Evolutionary conservation across 2,888 invertebrate species (phyloP), one percentile per base, ranked within the genome.

Genomic region (Diachrysia chrysitis): DNA sequence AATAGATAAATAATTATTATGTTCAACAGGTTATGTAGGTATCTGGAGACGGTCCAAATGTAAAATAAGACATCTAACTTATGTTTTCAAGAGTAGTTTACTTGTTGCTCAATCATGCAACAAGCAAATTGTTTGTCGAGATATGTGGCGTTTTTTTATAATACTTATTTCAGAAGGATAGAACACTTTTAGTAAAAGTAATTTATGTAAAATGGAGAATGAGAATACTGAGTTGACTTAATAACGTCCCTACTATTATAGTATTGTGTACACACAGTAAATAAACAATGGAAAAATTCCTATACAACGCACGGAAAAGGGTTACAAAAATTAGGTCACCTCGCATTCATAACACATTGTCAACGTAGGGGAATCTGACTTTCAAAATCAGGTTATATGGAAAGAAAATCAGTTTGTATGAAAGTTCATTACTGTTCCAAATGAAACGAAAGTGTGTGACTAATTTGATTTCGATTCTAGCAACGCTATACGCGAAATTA

Each of bases 381-480:
- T 32, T 25, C 48, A 10, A 51, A 51, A 12, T 48, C 14, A 21
- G 14, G 21, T 12, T 12, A 46, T 21, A 51, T 51, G 25, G 10
- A 7, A 32, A 48, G 23, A 10, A 10, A 23, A 23, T 46, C 19
- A 23, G 42, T 29, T 46, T 17, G n/a, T n/a, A 19, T 21, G 5
- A 57, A 21, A 19, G n/a, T 25, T 60, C 46, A 37, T 60, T 60
- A 46, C 57, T 10, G 37, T 51, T 51, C 29, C 23, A 64, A 64
- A 57, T 55, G 17, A 7, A 29, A 23, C 23, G 42, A 29, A 65
- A 48, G 60, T 70, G 7, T 60, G 56, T 54, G 42, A 23, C 35
- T 32, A 51, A 73, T 71, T 73, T 73, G 72, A 62, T 62, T 71
- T 62, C 17, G 37, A 56, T 56, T 62, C 74, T 23, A 48, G 19